Base-by-base conservation (phyloP, 2,888 invertebrate genomes). In the Andrena trimmerana region DNA sequence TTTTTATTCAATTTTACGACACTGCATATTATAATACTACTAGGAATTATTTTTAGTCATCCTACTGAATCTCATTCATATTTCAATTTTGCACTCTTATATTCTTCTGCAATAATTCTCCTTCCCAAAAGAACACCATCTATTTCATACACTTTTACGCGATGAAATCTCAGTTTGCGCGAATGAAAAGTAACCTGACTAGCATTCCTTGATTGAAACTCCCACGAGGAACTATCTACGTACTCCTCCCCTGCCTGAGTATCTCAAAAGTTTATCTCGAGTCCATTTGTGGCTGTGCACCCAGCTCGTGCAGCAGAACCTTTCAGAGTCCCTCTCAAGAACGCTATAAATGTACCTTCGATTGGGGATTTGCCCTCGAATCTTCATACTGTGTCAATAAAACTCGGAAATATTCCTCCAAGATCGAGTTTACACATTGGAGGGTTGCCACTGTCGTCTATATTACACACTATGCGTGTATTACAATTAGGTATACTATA, bases 141-240 rank as follows among this genome's bases (percentile, higher is more conserved):
- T 36, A 36, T 62, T 48, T 24, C 27, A 29, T 48, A 29, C 36
- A 29, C 4, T 59, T 36, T 42, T 27, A 10, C 57, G 57, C 20
- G 57, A 59, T 48, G 2, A 27, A 27, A 60, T 48, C 42, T n/a
- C n/a, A 48, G n/a, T 42, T 48, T 33, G 42, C 10, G 24, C 57
- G 27, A 42, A 27, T 57, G 57, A 20, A 36, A 33, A n/a, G 68
- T 36, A 70, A 70, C 60, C 48, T 70, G 70, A 70, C 70, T 13
- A 24, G 27, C 48, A 48, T 60, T 70, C 27, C 42, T 16, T 13
- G 42, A 59, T 60, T 27, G 42, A 59, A 70, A 59, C 42, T 42
- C 29, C 27, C 31, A 54, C n/a, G 59, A 27, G 59, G 70, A 60
- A 29, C 42, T 48, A 48, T 27, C 70, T 59, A 27, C 29, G 42